Conservation (phyloP, 2,797 vertebrate species). For the Trematomus bernacchii region DNA sequence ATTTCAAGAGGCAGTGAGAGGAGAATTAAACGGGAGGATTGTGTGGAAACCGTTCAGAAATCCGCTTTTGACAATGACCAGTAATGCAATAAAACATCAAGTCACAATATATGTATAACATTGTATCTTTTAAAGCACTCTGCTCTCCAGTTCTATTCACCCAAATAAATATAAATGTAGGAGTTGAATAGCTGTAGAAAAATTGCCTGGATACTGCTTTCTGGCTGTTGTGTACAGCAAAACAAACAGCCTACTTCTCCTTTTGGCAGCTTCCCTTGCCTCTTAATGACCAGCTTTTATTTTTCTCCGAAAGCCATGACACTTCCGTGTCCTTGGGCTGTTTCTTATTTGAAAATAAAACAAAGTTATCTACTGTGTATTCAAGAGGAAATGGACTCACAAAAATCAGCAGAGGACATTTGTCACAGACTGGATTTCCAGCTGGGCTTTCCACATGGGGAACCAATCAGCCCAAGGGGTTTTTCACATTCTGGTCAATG, state of each 20-base stretch:
- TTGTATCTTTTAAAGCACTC: not conserved
- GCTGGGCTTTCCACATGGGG: constrained; percentile 47
- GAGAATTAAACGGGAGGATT: constrained; percentile 10
- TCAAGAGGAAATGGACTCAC: constrained; percentile 5
- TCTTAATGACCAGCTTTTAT: constrained; percentile 36
- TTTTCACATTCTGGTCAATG: constrained; percentile 38
- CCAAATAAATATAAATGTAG: not conserved
- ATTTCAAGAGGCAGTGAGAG: constrained; percentile 36
- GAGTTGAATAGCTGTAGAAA: constrained; percentile 15
- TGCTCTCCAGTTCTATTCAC: not conserved
- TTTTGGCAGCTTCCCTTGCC: constrained; percentile 72
- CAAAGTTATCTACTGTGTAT: constrained; percentile 11
- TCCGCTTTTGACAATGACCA: not conserved
- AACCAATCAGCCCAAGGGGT: constrained; percentile 20
- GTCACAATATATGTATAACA: constrained; percentile 8
- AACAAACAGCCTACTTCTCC: constrained; percentile 72
- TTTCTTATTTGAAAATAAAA: constrained; percentile 41
- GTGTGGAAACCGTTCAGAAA: constrained; percentile 13
- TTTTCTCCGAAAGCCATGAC: constrained; percentile 16
- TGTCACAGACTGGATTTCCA: constrained; percentile 36
- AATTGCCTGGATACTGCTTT: constrained; percentile 2
- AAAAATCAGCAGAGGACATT: constrained; percentile 16
- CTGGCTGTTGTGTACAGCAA: constrained; percentile 42
- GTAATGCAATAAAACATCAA: constrained; percentile 6
- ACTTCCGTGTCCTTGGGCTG: constrained; percentile 71